Conservation (phyloP, 2,888 invertebrate genomes). For the Tipula confusa region DNA sequence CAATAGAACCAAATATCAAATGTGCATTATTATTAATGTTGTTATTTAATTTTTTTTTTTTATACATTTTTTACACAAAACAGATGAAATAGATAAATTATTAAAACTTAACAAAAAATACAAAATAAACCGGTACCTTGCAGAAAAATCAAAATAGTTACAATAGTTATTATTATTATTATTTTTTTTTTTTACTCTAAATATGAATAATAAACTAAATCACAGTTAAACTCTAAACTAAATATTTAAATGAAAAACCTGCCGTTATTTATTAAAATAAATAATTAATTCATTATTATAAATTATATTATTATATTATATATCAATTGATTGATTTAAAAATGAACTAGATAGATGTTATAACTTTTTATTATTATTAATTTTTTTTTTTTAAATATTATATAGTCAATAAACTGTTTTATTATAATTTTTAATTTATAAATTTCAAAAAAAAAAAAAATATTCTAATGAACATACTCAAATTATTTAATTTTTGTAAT, state of each 20-base stretch:
- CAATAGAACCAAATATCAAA: constrained; percentile 20
- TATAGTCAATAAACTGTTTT: constrained; percentile 8
- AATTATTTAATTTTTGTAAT: neutral
- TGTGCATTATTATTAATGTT: constrained; percentile 15
- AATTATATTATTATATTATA: constrained; percentile 27
- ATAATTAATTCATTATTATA: constrained; percentile 26
- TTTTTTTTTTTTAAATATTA: neutral
- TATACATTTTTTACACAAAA: neutral
- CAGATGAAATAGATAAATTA: constrained; percentile 3
- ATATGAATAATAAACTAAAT: constrained; percentile 1
- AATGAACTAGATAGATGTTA: constrained; percentile 28
- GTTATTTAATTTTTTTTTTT: neutral
- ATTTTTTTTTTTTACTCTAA: constrained; percentile 26
- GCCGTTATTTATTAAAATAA: constrained; percentile 30
- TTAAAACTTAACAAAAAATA: neutral
- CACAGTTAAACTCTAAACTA: constrained; percentile 12
- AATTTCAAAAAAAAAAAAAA: constrained; percentile 25
- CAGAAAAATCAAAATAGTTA: constrained; percentile 35
- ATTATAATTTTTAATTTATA: neutral
- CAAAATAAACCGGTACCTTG: constrained; percentile 36
- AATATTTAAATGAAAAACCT: constrained; percentile 14
- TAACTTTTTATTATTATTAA: constrained; percentile 27
- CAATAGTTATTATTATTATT: constrained; percentile 33
- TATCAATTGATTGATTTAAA: neutral
- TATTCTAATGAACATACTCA: neutral